phyloP scores from a whole-genome alignment of 2,888 invertebrate species.

The Monopis laevigella region DNA sequence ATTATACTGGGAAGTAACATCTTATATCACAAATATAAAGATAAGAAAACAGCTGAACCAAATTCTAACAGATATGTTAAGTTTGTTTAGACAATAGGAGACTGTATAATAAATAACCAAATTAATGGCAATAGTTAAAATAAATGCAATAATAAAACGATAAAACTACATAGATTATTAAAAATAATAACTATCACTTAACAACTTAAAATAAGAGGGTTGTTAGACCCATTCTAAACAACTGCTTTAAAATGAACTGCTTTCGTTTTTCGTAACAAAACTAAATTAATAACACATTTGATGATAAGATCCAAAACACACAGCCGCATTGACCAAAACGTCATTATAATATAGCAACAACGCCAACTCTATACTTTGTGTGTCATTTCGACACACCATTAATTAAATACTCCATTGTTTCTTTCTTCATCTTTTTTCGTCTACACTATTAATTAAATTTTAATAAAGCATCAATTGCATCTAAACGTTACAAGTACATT shows the following conservation, averaged over 20 bases:
- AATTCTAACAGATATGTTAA: no score
- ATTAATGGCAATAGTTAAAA: no score
- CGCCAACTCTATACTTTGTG: constrained; percentile 8
- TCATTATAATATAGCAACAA: constrained; percentile 9
- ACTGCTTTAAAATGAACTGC: not conserved
- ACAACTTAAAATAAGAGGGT: no score
- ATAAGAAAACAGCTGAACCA: no score
- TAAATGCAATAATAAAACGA: not conserved
- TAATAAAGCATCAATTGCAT: constrained; percentile 15
- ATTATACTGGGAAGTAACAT: no score
- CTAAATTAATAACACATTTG: constrained; percentile 9
- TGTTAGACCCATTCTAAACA: no score
- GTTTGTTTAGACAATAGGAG: no score
- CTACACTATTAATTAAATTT: constrained; percentile 24
- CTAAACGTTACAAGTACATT: constrained; percentile 8
- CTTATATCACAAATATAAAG: no score
- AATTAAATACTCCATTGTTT: constrained; percentile 11
- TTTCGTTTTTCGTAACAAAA: not conserved
- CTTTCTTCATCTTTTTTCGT: constrained; percentile 18
- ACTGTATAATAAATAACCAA: no score
- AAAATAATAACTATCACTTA: not conserved
- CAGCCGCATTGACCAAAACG: constrained; percentile 9
- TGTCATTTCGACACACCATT: constrained; percentile 13
- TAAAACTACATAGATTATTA: not conserved
- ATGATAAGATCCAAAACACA: constrained; percentile 12